A percentile compares a stretch with the other conserved stretches of the same genome.
phyloP scores from a whole-genome alignment of 2,113 vertebrate genomes.

The Chamaea fasciata region DNA sequence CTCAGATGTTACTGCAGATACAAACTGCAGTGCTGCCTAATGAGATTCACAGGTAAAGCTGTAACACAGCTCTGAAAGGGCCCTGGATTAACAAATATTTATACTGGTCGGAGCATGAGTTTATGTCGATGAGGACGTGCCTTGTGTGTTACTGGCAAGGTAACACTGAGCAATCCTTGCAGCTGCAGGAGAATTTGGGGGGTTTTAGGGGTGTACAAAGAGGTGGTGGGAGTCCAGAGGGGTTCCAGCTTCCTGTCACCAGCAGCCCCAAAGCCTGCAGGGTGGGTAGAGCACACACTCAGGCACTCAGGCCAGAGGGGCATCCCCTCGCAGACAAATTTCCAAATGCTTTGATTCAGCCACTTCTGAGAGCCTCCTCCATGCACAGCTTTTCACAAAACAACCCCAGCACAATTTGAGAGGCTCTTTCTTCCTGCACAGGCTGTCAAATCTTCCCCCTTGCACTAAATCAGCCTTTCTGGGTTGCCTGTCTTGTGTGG shows the following conservation, averaged over 20 bases:
- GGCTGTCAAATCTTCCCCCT: neutral
- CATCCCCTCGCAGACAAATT: neutral
- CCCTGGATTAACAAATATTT: neutral
- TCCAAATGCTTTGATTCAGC: neutral
- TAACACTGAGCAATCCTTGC: neutral
- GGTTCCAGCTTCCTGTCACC: fast-evolving
- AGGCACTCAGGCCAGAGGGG: neutral
- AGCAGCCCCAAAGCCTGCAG: neutral
- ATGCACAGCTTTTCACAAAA: neutral
- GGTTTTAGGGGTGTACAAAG: neutral
- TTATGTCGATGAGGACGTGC: neutral
- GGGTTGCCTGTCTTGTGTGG: neutral
- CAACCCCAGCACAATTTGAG: neutral
- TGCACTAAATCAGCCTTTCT: neutral
- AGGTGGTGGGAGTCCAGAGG: neutral
- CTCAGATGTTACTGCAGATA: neutral
- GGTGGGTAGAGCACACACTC: neutral
- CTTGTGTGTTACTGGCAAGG: neutral
- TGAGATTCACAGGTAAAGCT: neutral
- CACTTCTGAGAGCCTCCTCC: neutral
- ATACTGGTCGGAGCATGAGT: neutral
- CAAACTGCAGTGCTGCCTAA: neutral
- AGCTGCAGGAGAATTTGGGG: neutral
- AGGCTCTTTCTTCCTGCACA: neutral
- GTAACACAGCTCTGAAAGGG: neutral